These are phyloP conservation scores for Diabrotica undecimpunctata DNA, from an alignment of 1,140 invertebrate species.

Conservation along the genomic window DNA sequence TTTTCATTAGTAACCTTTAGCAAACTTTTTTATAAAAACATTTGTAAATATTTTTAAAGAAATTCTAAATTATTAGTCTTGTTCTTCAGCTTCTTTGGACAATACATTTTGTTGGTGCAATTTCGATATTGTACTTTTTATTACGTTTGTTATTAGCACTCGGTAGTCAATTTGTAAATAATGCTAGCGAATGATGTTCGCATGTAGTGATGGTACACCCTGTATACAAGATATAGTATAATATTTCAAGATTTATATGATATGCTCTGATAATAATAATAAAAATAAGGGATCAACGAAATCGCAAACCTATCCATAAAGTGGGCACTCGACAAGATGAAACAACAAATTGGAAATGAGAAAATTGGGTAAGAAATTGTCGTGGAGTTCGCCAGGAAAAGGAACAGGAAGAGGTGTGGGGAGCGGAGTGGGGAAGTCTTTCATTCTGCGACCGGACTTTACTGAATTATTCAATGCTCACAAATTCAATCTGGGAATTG, in stretches of 20 bases:
- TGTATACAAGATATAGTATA: neutral
- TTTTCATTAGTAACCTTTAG: no score
- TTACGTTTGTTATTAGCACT: no score
- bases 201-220: no score
- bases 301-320: slow-evolving; percentile 28
- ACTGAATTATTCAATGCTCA: slow-evolving; percentile 24
- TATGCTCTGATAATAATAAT: slow-evolving; percentile 5
- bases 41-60: no score
- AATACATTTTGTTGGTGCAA: no score
- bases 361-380: slow-evolving; percentile 28
- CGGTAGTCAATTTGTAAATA: no score
- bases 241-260: neutral
- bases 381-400: slow-evolving; percentile 19
- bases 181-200: no score
- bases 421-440: neutral
- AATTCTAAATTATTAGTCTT: no score
- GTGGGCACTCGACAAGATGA: slow-evolving; percentile 27
- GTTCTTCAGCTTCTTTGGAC: no score
- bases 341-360: slow-evolving; percentile 29
- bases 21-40: no score
- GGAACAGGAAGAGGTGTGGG: neutral
- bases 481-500: slow-evolving; percentile 20
- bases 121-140: no score
- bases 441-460: slow-evolving; percentile 18
- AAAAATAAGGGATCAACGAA: slow-evolving; percentile 20